Base-by-base conservation (phyloP, 1,140 invertebrate species). In the Brachionus calyciflorus region DNA sequence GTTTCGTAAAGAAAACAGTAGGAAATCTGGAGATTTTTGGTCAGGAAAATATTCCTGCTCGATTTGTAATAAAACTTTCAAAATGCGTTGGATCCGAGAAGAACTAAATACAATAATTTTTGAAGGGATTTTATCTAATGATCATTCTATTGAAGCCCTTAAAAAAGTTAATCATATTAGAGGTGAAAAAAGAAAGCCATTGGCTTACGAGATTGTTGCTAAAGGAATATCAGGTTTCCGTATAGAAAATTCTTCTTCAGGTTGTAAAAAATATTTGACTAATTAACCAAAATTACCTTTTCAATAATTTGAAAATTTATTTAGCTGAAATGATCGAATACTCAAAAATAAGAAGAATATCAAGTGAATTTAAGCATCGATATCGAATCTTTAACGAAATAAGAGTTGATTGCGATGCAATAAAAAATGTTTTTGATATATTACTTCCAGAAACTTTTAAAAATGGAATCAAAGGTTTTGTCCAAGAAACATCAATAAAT, bases 1-100 rank as follows among this genome's bases (percentile, higher is more conserved):
- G 55, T 60, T 60, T 60, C 30, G 55, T 17, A 60, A 60, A 60
- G 55, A 60, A 40, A 60, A 60, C 19, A 30, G 55, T 33, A 60
- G 28, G 17, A 60, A 60, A 37, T 33, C 30, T 33, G 30, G 55
- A 33, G 26, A 60, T 60, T 60, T 17, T 37, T 60, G 55, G 55
- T 33, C 30, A 33, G 55, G 55, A 33, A 60, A 33, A 60, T 60
- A 33, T 60, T 60, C 55, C 26, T 60, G 55, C n/a, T 33, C 33
- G 19, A 19, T 17, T 33, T 60, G 55, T 60, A 4, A 60, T 19
- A 60, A 30, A n/a, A 33, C 30, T 30, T 60, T 60, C 30, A 60
- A 37, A 60, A n/a, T n/a, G n/a, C n/a, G n/a, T n/a, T n/a, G n/a
- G n/a, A n/a, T n/a, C n/a, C n/a, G n/a, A n/a, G n/a, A n/a, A n/a